Base-by-base conservation (phyloP, 2,113 vertebrate genomes). In the Carassius gibelio region DNA sequence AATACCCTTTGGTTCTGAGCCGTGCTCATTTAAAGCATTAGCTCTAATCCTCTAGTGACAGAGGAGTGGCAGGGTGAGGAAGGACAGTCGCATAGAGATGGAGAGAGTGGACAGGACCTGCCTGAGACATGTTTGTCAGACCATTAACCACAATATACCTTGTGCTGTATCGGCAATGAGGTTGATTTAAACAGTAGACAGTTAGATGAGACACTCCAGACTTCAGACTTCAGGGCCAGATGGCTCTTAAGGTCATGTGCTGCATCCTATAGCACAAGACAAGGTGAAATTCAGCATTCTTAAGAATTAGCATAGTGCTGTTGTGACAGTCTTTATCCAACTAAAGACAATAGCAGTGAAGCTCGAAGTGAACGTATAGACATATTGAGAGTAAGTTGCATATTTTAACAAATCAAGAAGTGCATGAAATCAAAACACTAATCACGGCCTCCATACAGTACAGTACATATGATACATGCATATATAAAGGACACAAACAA, bases 1-100 rank as follows among this genome's bases (percentile, higher is more conserved):
- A 94, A 94, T 94, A 94, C 90, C 92, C 93, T 93, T 91, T 90
- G 91, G 91, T 94, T 95, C 92, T 91, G 88, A 89, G 86, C 91
- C 86, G 88, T 88, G 89, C 90, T 94, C 87, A 90, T 94, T 92
- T 93, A 91, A 84, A 90, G 93, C 92, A 92, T 93, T 93, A 93
- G 91, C 85, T 89, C 91, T 94, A 94, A 95, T 94, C 92, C 93
- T 89, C 91, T 89, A 81, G 89, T 91, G 91, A 93, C 93, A 88
- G 85, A 80, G 69, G 93, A 93, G 91, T 90, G 90, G 87, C 88
- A 91, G 62, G 75, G 57, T 59, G 77, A 71, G 48, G 10, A 48
- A 75, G 69, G 82, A 78, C 45, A 82, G 72, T 82, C 34, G 57
- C 83, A 77, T 88, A 87, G 85, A 88, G 88, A 81, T 81, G 61